phyloP scores from a whole-genome alignment of 2,888 invertebrate species.

The Meiosimyza decipiens region DNA sequence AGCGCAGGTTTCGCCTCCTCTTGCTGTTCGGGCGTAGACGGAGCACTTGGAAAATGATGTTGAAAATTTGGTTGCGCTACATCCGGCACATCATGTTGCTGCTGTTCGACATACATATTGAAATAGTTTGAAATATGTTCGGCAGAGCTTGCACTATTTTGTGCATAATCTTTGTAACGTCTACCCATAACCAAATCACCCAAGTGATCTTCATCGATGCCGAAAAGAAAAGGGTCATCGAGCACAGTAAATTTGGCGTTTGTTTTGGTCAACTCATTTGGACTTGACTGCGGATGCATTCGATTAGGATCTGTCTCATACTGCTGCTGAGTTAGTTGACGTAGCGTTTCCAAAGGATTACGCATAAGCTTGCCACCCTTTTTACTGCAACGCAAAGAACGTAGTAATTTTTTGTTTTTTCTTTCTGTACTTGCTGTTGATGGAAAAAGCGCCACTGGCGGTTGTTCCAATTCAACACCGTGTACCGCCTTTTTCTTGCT shows the following conservation, averaged over 20 bases:
- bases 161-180: constrained; percentile 47
- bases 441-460: constrained; percentile 56
- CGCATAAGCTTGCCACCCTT: constrained; percentile 26
- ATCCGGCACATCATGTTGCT: constrained; percentile 38
- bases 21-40: constrained; percentile 39
- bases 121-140: constrained; percentile 62
- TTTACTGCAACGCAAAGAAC: constrained; percentile 54
- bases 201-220: constrained; percentile 62
- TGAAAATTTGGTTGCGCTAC: constrained; percentile 39
- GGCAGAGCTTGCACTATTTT: constrained; percentile 45
- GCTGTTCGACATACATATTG: constrained; percentile 48
- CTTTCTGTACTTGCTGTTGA: constrained; percentile 49
- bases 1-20: constrained; percentile 51
- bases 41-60: constrained; percentile 47
- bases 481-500: constrained; percentile 19
- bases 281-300: constrained; percentile 16
- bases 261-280: constrained; percentile 55
- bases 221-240: constrained; percentile 66
- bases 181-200: constrained; percentile 57
- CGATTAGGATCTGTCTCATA: neutral
- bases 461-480: constrained; percentile 19
- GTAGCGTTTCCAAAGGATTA: constrained; percentile 43
- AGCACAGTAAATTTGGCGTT: constrained; percentile 65
- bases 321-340: constrained; percentile 27
- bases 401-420: constrained; percentile 60